phyloP scores from a whole-genome alignment of 2,113 vertebrate species.

The Ranitomeya variabilis region DNA sequence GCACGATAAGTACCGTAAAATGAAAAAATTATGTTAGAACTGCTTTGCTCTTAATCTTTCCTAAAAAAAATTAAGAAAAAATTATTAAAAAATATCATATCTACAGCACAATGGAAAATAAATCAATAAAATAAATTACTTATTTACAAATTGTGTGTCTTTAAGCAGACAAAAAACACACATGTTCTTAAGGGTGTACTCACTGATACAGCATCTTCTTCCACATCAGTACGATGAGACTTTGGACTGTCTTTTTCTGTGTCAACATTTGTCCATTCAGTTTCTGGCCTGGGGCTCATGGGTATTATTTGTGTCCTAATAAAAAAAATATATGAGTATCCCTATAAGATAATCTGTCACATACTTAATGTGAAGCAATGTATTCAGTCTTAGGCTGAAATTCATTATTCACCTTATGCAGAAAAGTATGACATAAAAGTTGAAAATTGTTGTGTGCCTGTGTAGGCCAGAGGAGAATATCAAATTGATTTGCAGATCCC shows the following conservation, averaged over 20 bases:
- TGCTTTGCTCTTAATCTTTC: too few relatives aligned
- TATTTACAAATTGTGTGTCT: not conserved
- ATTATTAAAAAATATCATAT: too few relatives aligned
- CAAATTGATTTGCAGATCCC: too few relatives aligned
- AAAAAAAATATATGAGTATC: not conserved
- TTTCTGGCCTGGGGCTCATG: not conserved
- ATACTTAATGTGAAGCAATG: not conserved
- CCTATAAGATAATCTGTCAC: not conserved
- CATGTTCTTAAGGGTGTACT: not conserved
- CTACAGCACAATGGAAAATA: too few relatives aligned
- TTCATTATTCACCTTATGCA: too few relatives aligned
- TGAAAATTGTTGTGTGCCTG: too few relatives aligned
- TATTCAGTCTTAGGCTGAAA: not conserved
- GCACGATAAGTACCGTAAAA: not conserved
- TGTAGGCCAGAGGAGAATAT: too few relatives aligned
- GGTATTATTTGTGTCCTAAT: conserved; percentile 11
- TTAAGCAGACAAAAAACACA: not conserved
- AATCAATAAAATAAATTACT: too few relatives aligned
- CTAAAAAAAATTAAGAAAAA: too few relatives aligned
- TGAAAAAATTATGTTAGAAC: not conserved
- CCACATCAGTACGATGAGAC: not conserved
- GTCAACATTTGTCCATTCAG: not conserved
- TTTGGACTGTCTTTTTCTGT: not conserved
- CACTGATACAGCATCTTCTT: not conserved
- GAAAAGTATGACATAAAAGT: too few relatives aligned